Percentiles rank a stretch among this genome's conserved stretches.
These are phyloP conservation scores for Dilophus febrilis DNA, from an alignment of 2,888 invertebrate species.

Conservation along the genomic window DNA sequence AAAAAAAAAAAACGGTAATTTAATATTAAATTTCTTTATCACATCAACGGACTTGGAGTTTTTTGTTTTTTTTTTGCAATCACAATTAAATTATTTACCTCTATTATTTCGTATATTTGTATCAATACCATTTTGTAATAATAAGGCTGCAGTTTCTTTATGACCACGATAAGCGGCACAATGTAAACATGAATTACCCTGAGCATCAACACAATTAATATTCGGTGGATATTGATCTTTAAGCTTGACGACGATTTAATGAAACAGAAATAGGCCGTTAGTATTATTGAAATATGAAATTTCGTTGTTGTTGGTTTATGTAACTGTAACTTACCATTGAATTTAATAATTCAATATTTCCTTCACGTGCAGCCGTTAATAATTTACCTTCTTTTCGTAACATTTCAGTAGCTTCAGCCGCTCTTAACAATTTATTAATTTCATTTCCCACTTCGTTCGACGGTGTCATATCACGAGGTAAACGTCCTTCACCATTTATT, in stretches of 20 bases:
- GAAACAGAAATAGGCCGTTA: not conserved
- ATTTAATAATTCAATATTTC: constrained; percentile 37
- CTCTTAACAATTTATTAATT: constrained; percentile 37
- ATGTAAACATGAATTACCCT: constrained; percentile 48
- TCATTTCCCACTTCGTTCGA: constrained; percentile 32
- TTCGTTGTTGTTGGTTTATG: too few relatives aligned
- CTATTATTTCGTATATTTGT: constrained; percentile 40
- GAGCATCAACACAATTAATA: constrained; percentile 44
- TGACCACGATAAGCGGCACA: constrained; percentile 48
- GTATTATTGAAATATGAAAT: not conserved
- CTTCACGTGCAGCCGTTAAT: constrained; percentile 42
- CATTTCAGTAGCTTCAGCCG: constrained; percentile 41
- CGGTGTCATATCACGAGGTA: constrained; percentile 38
- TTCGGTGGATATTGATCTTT: constrained; percentile 37
- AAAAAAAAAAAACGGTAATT: too few relatives aligned
- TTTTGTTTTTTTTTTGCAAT: constrained; percentile 1
- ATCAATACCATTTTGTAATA: constrained; percentile 49
- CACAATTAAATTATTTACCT: constrained; percentile 2
- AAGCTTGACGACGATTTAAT: constrained; percentile 27
- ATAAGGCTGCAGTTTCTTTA: constrained; percentile 40
- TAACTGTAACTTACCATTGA: constrained; percentile 29
- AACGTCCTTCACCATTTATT: constrained; percentile 46
- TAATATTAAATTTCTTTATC: too few relatives aligned
- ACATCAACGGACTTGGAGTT: too few relatives aligned
- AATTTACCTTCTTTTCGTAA: constrained; percentile 36